Percentiles rank a stretch among this genome's conserved stretches.
phyloP scores from a whole-genome alignment of 2,888 invertebrate species.

The Stratiomys singularior region DNA sequence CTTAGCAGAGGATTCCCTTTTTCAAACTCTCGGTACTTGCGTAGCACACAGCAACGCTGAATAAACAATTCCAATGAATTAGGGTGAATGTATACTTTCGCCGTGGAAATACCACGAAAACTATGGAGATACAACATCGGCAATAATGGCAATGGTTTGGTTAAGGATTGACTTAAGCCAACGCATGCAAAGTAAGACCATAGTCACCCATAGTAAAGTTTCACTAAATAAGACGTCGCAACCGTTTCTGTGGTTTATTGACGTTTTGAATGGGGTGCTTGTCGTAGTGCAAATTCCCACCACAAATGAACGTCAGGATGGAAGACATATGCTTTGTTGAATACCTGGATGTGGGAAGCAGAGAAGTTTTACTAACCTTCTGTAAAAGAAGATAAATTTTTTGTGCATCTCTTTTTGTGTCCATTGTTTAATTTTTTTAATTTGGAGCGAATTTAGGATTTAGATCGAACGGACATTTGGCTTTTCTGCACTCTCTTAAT shows the following conservation, averaged over 20 bases:
- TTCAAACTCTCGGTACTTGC: neutral
- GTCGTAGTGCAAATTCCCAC: too few species aligned
- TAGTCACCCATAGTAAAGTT: conserved; percentile 14
- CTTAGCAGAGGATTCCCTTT: neutral
- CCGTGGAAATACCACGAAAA: neutral
- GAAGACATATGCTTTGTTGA: neutral
- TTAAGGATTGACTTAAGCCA: conserved; percentile 30
- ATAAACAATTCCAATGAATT: neutral
- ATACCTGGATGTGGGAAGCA: too few species aligned
- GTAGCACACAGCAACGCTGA: neutral
- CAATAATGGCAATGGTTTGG: neutral
- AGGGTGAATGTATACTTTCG: neutral
- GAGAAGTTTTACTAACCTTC: too few species aligned
- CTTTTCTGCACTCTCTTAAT: too few species aligned
- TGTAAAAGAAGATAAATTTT: too few species aligned
- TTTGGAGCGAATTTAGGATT: too few species aligned
- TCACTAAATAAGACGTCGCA: conserved; percentile 2
- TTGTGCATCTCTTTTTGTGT: too few species aligned
- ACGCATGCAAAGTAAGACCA: conserved; percentile 15
- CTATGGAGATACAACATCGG: neutral
- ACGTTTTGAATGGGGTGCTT: conserved; percentile 35
- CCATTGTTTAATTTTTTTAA: too few species aligned
- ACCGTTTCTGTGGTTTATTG: conserved; percentile 25
- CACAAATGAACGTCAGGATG: neutral
- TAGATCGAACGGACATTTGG: too few species aligned